Evolutionary conservation across 2,113 vertebrate genomes (phyloP).

Genomic region (Motacilla tschutschensis): DNA sequence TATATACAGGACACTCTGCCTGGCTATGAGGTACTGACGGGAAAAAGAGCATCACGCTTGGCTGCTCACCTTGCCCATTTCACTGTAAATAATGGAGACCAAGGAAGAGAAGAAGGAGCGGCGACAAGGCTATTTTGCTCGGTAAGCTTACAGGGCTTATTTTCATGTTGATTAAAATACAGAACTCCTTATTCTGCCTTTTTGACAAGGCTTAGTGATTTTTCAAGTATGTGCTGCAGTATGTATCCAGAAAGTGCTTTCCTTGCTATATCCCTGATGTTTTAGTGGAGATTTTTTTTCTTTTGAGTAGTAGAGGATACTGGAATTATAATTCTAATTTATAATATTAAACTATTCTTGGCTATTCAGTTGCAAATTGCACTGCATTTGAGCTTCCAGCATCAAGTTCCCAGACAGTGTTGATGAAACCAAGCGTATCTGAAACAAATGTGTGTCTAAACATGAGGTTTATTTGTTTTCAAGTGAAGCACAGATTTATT

Average conservation of each 20-base stretch:
- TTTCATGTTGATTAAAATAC: background rate
- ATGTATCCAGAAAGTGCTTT: background rate
- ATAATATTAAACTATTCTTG: background rate
- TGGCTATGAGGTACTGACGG: constrained; percentile 66
- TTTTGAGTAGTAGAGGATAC: background rate
- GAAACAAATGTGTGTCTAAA: background rate
- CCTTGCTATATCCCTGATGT: background rate
- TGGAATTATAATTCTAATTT: background rate
- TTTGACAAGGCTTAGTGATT: background rate
- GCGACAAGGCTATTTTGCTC: constrained; percentile 80
- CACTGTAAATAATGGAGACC: constrained; percentile 71
- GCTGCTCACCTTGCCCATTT: constrained; percentile 11
- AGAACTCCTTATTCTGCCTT: background rate
- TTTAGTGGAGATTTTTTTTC: background rate
- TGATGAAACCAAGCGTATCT: background rate
- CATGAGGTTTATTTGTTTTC: background rate
- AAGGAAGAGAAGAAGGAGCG: constrained; percentile 83
- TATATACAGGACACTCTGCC: constrained; percentile 19
- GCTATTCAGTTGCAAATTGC: background rate
- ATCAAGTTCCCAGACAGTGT: background rate
- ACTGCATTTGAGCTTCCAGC: background rate
- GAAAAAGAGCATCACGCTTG: constrained; percentile 18
- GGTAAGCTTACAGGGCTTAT: constrained; percentile 64
- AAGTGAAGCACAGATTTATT: background rate
- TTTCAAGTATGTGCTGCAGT: background rate